Evolutionary conservation across 2,888 invertebrate genomes (phyloP), one percentile per base, ranked within the genome.

Genomic region (Dexiosoma caninum): DNA sequence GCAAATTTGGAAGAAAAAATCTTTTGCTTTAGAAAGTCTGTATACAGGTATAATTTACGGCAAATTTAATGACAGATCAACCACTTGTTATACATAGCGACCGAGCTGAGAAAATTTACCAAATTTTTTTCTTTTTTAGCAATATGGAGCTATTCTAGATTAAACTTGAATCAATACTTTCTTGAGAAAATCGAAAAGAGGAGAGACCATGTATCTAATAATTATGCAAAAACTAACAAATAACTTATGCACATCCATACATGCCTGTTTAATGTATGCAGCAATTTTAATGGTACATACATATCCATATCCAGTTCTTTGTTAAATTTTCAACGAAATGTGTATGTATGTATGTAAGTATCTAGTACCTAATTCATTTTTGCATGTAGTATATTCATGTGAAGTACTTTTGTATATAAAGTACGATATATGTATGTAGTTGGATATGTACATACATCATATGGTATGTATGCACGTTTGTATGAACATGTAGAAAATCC

Each of bases 401-500:
- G 21, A 69, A 69, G 30, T 44, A 32, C 21, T 55, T 55, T 40
- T 51, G 19, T 16, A 40, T 66, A 49, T n/a, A n/a, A n/a, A n/a
- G n/a, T n/a, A n/a, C n/a, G 14, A 40, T 23, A 4, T 27, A 40
- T 27, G 8, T 27, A 51, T 12, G 8, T 32, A 49, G 2, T n/a
- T 49, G 49, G 19, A 69, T 49, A n/a, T 57, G 46, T 55, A 14
- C 44, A 30, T 23, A n/a, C n/a, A n/a, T n/a, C 14, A 49, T 35
- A 64, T 64, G 46, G 8, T n/a, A 49, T 19, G 53, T 16, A 27
- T 59, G 59, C 37, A 19, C 35, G 59, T 51, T 37, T 30, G 32
- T 74, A 53, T 51, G 30, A 49, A 55, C 51, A 75, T 79, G 49
- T 55, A 21, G n/a, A 62, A 62, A 67, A 76, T 60, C 62, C 71